A percentile compares a stretch with the other conserved stretches of the same genome.
phyloP scores from a whole-genome alignment of 92 coral and sea anemone species.

The Galaxea fascicularis region DNA sequence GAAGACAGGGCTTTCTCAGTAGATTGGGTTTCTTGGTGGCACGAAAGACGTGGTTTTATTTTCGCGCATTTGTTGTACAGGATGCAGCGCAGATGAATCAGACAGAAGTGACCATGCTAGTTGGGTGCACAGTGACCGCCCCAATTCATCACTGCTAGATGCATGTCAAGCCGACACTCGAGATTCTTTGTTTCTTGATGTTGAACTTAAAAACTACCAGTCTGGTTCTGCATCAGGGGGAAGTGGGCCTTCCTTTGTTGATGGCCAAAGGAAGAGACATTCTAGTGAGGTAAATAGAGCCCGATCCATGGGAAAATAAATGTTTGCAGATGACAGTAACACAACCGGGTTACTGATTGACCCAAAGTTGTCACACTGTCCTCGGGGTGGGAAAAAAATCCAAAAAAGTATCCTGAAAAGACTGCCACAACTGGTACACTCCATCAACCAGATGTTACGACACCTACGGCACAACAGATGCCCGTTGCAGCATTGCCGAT shows the following conservation, averaged over 20 bases:
- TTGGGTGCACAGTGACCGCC: slow-evolving; percentile 51
- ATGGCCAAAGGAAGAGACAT: not conserved
- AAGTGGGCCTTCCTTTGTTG: slow-evolving; percentile 38
- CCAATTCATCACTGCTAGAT: slow-evolving; percentile 43
- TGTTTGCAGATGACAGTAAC: not conserved
- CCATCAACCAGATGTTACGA: slow-evolving; percentile 8
- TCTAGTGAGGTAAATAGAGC: not conserved
- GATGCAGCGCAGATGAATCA: slow-evolving; percentile 14
- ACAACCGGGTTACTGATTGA: not conserved
- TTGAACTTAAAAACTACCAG: slow-evolving; percentile 33
- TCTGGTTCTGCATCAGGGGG: slow-evolving; percentile 35
- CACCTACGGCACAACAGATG: slow-evolving; percentile 14
- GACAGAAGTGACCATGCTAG: slow-evolving; percentile 41
- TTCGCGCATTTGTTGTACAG: slow-evolving; percentile 17
- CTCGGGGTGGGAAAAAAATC: no score
- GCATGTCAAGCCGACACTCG: slow-evolving; percentile 47
- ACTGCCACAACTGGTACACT: no score
- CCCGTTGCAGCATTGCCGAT: no score
- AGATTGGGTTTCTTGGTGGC: slow-evolving; percentile 1
- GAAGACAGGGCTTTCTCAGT: not conserved
- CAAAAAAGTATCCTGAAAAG: no score
- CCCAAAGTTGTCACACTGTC: not conserved
- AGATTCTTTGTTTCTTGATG: slow-evolving; percentile 46
- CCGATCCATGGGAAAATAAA: not conserved
- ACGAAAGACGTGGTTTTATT: not conserved